Conservation (phyloP, 2,113 vertebrate genomes). For the Mungos mungo region DNA sequence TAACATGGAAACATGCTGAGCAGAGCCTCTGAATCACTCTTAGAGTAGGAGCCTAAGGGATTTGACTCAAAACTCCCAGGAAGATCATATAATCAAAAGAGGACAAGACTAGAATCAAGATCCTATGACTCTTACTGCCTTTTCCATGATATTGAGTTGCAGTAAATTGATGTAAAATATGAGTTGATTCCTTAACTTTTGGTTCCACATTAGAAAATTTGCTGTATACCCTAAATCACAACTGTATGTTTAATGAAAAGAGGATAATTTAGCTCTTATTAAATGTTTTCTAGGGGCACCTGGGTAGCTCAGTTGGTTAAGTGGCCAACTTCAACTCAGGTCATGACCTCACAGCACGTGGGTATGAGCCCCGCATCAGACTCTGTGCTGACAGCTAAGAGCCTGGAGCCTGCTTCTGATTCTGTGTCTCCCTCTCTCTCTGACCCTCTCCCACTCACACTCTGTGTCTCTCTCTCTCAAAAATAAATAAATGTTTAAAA, state of each 20-base stretch:
- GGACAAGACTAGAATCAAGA: background rate
- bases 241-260: background rate
- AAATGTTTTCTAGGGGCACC: background rate
- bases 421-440: too few species aligned
- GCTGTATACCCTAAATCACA: background rate
- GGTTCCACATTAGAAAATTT: background rate
- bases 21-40: background rate
- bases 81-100: background rate
- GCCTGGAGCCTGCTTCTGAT: too few species aligned
- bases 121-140: background rate
- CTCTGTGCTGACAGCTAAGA: too few species aligned
- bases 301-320: too few species aligned
- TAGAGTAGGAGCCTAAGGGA: background rate
- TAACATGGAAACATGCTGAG: background rate
- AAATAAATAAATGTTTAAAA: too few species aligned
- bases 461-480: too few species aligned
- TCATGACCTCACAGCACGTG: too few species aligned
- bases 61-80: background rate
- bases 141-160: background rate
- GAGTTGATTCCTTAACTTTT: background rate
- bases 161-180: constrained; percentile 5
- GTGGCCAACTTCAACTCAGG: too few species aligned
- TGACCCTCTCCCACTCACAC: too few species aligned
- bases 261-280: background rate
- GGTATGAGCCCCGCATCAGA: too few species aligned